Evolutionary conservation across 64 coral and sea anemone species (phyloP).

Genomic region (Trachythela sp.): DNA sequence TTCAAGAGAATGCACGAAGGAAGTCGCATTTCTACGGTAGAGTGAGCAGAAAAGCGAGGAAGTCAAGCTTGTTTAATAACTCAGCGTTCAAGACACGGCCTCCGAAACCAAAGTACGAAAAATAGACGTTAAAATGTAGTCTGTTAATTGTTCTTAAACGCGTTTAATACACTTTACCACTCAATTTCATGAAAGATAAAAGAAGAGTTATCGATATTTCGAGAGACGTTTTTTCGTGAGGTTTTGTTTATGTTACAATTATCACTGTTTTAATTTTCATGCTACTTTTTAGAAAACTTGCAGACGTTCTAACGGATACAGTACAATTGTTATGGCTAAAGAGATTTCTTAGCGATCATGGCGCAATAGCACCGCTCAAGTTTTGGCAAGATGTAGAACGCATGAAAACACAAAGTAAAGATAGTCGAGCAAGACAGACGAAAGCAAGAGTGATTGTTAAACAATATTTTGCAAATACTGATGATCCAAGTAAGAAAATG

Average conservation of each 20-base stretch:
- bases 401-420: slow-evolving; percentile 85
- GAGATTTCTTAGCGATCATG: slow-evolving; percentile 53
- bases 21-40: not conserved
- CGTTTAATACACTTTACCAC: no score
- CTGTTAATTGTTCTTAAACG: no score
- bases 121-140: not conserved
- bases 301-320: slow-evolving; percentile 59
- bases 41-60: not conserved
- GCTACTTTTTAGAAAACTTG: slow-evolving; percentile 48
- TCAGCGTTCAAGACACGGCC: not conserved
- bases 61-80: not conserved
- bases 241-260: not conserved
- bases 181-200: no score
- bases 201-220: no score
- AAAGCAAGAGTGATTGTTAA: slow-evolving; percentile 56
- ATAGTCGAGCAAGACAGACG: slow-evolving; percentile 62
- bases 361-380: slow-evolving; percentile 52
- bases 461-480: slow-evolving; percentile 84
- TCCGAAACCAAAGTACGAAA: not conserved
- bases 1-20: not conserved
- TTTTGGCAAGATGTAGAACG: slow-evolving; percentile 95
- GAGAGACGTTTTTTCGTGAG: no score
- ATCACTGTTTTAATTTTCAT: not conserved
- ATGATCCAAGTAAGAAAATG: slow-evolving; percentile 15
- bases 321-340: slow-evolving; percentile 70